A percentile compares a stretch with the other conserved stretches of the same genome.
These are phyloP conservation scores for Globodera rostochiensis DNA, from an alignment of 1,140 invertebrate species.

Conservation along the genomic window DNA sequence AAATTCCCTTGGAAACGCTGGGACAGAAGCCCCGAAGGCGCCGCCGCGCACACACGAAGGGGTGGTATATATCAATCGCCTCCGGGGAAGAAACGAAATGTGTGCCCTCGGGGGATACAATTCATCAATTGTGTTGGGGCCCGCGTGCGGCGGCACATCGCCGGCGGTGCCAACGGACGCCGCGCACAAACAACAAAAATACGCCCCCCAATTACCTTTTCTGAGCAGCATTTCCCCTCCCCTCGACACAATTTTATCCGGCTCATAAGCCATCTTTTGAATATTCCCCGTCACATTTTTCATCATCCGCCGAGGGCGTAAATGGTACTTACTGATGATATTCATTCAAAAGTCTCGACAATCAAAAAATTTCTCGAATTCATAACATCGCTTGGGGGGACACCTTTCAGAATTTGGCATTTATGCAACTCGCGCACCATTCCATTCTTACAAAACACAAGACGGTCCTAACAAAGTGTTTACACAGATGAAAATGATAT, in stretches of 20 bases:
- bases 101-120: not conserved
- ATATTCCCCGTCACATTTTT: not conserved
- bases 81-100: not conserved
- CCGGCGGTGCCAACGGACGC: not conserved
- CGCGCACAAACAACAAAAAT: not conserved
- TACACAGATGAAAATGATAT: too few relatives aligned
- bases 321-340: not conserved
- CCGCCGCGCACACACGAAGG: not conserved
- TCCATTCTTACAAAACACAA: not conserved
- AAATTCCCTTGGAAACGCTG: constrained; percentile 1
- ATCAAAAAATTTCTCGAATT: too few relatives aligned
- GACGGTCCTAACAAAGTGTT: too few relatives aligned
- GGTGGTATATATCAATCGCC: not conserved
- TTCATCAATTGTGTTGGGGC: not conserved
- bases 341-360: too few relatives aligned
- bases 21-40: not conserved
- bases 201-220: not conserved
- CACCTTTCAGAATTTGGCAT: too few relatives aligned
- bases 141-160: not conserved
- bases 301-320: not conserved
- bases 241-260: not conserved
- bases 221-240: not conserved
- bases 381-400: too few relatives aligned
- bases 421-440: not conserved
- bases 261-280: not conserved